These are phyloP conservation scores for Lasioglossum albipes DNA, from an alignment of 1,140 invertebrate genomes.

Conservation along the genomic window DNA sequence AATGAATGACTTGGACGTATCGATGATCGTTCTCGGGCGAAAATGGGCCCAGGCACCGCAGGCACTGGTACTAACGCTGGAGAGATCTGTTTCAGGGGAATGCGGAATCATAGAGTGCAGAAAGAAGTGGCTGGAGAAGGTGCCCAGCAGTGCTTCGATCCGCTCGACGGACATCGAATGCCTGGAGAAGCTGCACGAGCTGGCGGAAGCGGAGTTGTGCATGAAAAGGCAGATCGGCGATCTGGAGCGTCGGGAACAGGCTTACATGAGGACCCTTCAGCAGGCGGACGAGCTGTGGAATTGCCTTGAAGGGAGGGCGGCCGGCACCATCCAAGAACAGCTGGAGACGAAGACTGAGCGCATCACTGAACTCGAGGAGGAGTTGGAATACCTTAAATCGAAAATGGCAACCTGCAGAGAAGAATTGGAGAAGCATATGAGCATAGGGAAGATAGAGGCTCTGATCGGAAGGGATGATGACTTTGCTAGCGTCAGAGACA, in stretches of 20 bases:
- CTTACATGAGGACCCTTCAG: constrained; percentile 87
- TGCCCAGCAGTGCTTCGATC: constrained; percentile 66
- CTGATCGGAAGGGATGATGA: constrained; percentile 58
- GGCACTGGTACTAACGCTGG: no score
- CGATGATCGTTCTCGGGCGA: no score
- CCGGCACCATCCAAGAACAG: constrained; percentile 71
- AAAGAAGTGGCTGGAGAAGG: constrained; percentile 51
- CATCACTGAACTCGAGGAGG: constrained; percentile 64
- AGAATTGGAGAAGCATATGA: constrained; percentile 56
- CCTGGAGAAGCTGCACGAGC: constrained; percentile 68
- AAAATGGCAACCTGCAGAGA: constrained; percentile 32
- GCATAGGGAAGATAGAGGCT: constrained; percentile 44
- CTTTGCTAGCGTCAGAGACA: constrained; percentile 46
- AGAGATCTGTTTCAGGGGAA: constrained; percentile 44
- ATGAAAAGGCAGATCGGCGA: constrained; percentile 82
- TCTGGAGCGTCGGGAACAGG: constrained; percentile 83
- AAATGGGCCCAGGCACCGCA: no score
- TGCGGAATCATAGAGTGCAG: constrained; percentile 60
- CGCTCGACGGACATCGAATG: constrained; percentile 66
- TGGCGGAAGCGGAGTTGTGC: constrained; percentile 67
- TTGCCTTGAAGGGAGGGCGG: constrained; percentile 81
- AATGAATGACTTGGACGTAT: no score
- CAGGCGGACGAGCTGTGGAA: constrained; percentile 88
- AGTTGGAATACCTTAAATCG: constrained; percentile 48
- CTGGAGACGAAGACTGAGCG: constrained; percentile 63